Conservation (phyloP, 2,113 vertebrate genomes). For the Lagenorhynchus albirostris region DNA sequence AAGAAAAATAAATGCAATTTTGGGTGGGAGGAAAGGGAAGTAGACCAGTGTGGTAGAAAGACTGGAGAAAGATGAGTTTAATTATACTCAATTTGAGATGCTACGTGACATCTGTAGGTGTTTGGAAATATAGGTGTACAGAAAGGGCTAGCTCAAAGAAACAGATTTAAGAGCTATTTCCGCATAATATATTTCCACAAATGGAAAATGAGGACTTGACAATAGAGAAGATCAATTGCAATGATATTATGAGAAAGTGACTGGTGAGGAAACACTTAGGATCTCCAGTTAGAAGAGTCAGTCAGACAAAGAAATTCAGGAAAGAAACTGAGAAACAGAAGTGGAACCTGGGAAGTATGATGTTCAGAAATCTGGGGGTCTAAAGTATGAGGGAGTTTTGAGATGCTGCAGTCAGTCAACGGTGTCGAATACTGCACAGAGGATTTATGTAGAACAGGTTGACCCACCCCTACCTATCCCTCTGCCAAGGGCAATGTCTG, state of each 20-base stretch:
- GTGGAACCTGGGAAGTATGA: neutral
- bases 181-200: neutral
- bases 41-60: neutral
- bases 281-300: neutral
- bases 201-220: neutral
- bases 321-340: neutral
- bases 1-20: neutral
- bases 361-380: neutral
- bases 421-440: neutral
- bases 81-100: neutral
- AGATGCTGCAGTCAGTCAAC: neutral
- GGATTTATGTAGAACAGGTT: neutral
- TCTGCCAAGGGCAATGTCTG: neutral
- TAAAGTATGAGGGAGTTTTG: neutral
- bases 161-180: neutral
- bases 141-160: neutral
- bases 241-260: neutral
- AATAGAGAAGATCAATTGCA: neutral
- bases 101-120: neutral
- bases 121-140: neutral
- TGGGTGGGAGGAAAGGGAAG: neutral
- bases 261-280: neutral
- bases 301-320: neutral
- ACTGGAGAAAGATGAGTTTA: neutral
- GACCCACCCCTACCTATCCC: no score